Conservation (phyloP, 1,140 invertebrate species). For the Leptopilina clavipes region DNA sequence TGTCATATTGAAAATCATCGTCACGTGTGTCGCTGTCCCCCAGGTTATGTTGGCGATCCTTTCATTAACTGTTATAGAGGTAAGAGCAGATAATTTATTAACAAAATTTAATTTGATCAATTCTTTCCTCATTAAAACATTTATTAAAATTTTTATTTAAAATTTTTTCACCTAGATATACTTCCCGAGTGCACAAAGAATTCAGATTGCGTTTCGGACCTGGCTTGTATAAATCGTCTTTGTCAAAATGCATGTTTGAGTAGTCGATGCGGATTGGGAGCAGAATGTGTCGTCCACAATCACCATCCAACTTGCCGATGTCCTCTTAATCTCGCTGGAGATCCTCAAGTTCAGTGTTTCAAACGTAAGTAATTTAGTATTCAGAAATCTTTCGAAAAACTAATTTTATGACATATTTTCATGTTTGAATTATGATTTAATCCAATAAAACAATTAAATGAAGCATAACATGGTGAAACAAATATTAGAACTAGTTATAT, state of each 20-base stretch:
- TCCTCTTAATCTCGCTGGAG: conserved; percentile 88
- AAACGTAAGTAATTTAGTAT: conserved; percentile 83
- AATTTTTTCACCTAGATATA: conserved; percentile 64
- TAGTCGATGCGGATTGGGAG: conserved; percentile 86
- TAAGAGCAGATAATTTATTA: conserved; percentile 58
- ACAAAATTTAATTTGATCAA: conserved; percentile 17
- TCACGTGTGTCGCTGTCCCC: conserved; percentile 85
- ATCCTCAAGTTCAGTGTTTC: conserved; percentile 89
- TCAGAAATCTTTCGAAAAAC: not conserved
- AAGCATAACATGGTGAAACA: too few species aligned
- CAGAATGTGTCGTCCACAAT: conserved; percentile 83
- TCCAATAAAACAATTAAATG: too few species aligned
- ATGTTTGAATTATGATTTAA: too few species aligned
- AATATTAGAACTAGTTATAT: too few species aligned
- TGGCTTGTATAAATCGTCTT: conserved; percentile 85
- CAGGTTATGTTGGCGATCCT: conserved; percentile 86
- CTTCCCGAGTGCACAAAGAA: conserved; percentile 82
- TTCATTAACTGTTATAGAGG: conserved; percentile 85
- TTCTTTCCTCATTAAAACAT: not conserved
- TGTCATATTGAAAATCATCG: conserved; percentile 85
- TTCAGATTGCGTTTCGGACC: conserved; percentile 82
- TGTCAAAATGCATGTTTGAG: conserved; percentile 88
- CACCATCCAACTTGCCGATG: conserved; percentile 88
- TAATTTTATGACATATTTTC: conserved; percentile 4
- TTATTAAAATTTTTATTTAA: conserved; percentile 48